Conservation (phyloP, 2,113 vertebrate species). For the Lepus americanus region DNA sequence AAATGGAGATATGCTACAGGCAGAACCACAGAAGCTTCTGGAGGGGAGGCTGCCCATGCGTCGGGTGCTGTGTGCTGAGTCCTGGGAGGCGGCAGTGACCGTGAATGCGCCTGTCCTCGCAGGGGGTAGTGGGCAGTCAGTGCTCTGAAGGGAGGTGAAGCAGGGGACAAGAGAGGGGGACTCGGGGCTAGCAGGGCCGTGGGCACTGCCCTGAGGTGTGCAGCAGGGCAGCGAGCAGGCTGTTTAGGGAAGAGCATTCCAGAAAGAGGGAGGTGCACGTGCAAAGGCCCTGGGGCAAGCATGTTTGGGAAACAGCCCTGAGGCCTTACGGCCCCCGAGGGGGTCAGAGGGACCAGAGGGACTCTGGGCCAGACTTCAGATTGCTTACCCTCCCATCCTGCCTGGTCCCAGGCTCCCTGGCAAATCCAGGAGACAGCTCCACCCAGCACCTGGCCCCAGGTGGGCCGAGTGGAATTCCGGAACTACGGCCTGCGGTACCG, state of each 20-base stretch:
- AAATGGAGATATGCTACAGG: neutral
- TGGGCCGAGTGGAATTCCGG: constrained; percentile 92
- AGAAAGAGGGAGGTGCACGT: neutral
- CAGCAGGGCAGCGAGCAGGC: neutral
- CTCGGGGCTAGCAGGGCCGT: rapidly evolving
- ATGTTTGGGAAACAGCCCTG: too few species aligned
- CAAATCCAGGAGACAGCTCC: constrained; percentile 84
- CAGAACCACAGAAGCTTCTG: neutral
- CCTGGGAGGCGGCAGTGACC: neutral
- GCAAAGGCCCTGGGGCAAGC: neutral
- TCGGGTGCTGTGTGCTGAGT: neutral
- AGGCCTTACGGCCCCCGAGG: neutral
- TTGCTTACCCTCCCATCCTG: neutral
- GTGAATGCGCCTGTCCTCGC: neutral
- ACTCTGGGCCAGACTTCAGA: neutral
- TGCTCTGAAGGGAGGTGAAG: neutral
- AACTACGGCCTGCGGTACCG: constrained; percentile 93
- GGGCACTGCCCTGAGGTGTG: rapidly evolving
- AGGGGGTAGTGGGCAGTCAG: neutral
- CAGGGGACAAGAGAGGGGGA: rapidly evolving
- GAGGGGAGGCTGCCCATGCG: neutral
- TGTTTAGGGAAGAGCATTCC: rapidly evolving
- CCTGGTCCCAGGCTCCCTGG: constrained; percentile 93
- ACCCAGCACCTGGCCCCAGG: constrained; percentile 90
- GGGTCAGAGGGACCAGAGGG: neutral